Base-by-base conservation (phyloP, 1,140 invertebrate species). In the Aphaenogaster rudis region DNA sequence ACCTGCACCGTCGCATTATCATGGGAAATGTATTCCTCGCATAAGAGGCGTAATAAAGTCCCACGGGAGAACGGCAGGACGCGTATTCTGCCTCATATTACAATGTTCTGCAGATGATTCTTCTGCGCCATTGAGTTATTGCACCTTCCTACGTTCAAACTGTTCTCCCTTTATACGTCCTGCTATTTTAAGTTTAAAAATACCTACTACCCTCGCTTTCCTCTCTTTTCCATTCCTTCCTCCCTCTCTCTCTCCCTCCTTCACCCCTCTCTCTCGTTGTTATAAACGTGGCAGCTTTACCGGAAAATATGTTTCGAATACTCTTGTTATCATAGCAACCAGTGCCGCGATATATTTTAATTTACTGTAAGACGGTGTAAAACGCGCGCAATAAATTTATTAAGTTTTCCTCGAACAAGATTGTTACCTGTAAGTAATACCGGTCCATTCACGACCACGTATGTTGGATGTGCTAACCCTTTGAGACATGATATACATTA, bases 121-220 rank as follows among this genome's bases (percentile, higher is more conserved):
- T 86, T 88, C 71, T 59, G 66, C 63, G n/a, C 78, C 66, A 91
- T 90, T 90, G 90, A 91, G 54, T 92, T 90, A 92, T 91, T 81
- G 69, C 71, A 54, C 28, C 78, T 88, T 74, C 21, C 50, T 86
- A 45, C 50, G 36, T 66, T n/a, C 66, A 57, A 63, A 61, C 48
- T 72, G 21, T 80, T 64, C 50, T 69, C 21, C 21, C 52, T 85
- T 78, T 61, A 52, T 17, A 0, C 33, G 39, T 61, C 50, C 72
- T 69, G 54, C 77, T 69, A 42, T 39, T 28, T 74, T 52, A 15
- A 72, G 21, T 13, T 89, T 78, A 64, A 78, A 87, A 78, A 78
- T 82, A 72, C 21, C 17, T 28, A 15, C 36, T 28, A 8, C 28
- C 6, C 7, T 17, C 45, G 3, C 33, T 57, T 13, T 8, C 39